phyloP scores from a whole-genome alignment of 2,113 vertebrate species.

The Scalopus aquaticus region DNA sequence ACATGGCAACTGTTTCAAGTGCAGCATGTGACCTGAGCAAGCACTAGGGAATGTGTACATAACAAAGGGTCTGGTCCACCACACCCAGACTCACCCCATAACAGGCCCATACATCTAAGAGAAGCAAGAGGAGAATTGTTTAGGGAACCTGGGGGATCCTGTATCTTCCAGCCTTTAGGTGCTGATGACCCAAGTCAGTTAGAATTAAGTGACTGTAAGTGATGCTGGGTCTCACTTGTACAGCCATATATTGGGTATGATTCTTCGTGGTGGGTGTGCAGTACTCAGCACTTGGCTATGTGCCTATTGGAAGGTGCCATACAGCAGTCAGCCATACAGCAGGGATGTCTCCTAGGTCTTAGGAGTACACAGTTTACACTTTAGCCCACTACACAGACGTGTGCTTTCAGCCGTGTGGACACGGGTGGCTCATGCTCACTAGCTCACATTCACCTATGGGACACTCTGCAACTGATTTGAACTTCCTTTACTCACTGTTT shows the following conservation, averaged over 20 bases:
- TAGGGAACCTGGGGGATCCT: background rate
- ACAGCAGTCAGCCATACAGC: background rate
- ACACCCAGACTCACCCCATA: too few species aligned
- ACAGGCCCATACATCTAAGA: background rate
- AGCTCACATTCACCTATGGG: background rate
- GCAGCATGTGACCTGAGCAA: background rate
- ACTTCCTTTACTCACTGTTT: background rate
- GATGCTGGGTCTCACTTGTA: background rate
- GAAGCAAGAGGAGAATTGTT: rapidly evolving
- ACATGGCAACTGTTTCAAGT: background rate
- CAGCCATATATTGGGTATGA: background rate
- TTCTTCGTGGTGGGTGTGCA: background rate
- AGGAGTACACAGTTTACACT: background rate
- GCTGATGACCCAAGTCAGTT: background rate
- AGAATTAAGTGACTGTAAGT: background rate
- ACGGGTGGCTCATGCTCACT: background rate
- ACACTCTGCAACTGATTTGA: background rate
- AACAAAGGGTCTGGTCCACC: too few species aligned
- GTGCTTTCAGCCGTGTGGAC: background rate
- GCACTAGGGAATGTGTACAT: background rate
- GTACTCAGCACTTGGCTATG: background rate
- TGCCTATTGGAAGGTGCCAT: background rate
- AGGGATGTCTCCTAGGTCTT: background rate
- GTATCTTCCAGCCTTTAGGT: background rate
- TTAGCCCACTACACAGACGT: background rate